Evolutionary conservation across 1,140 invertebrate species (phyloP), one percentile per base, ranked within the genome.

Genomic region (Pseudoatta argentina): DNA sequence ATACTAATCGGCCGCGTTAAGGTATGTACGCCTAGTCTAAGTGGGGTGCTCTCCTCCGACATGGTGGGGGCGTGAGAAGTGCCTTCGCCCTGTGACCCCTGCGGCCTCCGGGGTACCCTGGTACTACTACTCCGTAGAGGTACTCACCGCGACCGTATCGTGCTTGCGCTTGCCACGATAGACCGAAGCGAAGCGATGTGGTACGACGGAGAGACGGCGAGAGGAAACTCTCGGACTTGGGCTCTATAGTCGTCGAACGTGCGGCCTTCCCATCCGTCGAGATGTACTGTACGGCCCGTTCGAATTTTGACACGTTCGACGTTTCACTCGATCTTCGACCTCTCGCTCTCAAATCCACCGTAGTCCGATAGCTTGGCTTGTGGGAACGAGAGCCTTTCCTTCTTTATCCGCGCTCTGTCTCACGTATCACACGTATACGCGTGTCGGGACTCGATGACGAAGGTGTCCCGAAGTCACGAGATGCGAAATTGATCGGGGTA

Each of bases 251-350:
- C 77, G 77, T 16, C 57, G 69, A 73, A 39, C 85, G 27, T 69
- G 64, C 77, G 87, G 75, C 57, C 77, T 89, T 75, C 79, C 79
- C 79, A 73, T 87, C 78, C 39, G 69, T 87, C 86, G 79, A 66
- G 63, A 71, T 81, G 73, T 73, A 71, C 66, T 61, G 71, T 82
- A 78, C 30, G 67, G 92, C 92, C 92, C 93, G 92, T 94, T 95
- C 92, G 94, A 94, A 95, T 94, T 95, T 95, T 95, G 94, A 95
- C 94, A 94, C 93, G 94, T 93, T 93, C 94, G 92, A 94, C 93
- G 93, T 93, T 93, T 92, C 91, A 92, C 91, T 92, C 91, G 92
- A 94, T 94, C 93, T 88, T 87, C 88, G 88, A 89, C 88, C 89
- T 73, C 89, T 91, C 92, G 92, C 93, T 94, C 88, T 77, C 89